Percentiles rank a stretch among this genome's conserved stretches.
phyloP scores from a whole-genome alignment of 2,888 invertebrate species.

The Bedellia somnulentella region DNA sequence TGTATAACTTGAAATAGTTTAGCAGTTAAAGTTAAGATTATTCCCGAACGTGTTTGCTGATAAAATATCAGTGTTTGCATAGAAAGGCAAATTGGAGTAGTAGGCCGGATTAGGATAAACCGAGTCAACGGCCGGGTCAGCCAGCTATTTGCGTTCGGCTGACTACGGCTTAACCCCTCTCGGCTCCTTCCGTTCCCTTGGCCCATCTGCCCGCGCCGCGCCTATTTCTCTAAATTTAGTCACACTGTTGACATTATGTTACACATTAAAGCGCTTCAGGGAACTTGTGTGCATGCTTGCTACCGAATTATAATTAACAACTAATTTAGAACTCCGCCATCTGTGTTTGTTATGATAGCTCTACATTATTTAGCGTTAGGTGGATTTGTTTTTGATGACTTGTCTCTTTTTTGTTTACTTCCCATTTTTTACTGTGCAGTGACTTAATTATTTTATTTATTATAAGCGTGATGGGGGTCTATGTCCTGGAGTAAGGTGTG shows the following conservation, averaged over 20 bases:
- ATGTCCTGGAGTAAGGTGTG: no score
- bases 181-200: conserved; percentile 19
- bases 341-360: conserved; percentile 1
- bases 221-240: conserved; percentile 35
- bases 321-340: conserved; percentile 2
- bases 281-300: conserved; percentile 8
- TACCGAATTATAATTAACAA: conserved; percentile 6
- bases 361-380: no score
- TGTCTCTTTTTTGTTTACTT: no score
- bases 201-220: conserved; percentile 29
- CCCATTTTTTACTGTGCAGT: no score
- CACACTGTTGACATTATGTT: conserved; percentile 25
- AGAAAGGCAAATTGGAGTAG: conserved; percentile 51
- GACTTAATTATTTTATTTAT: no score
- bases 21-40: no score
- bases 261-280: conserved; percentile 20
- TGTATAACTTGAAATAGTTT: no score
- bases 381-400: no score
- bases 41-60: no score
- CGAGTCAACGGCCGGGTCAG: conserved; percentile 61
- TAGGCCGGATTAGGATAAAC: conserved; percentile 59
- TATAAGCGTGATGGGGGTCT: no score
- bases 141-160: conserved; percentile 49
- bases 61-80: no score
- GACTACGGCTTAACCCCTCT: conserved; percentile 24